These are phyloP conservation scores for Parnassius apollo DNA, from an alignment of 2,888 invertebrate genomes.

Conservation along the genomic window DNA sequence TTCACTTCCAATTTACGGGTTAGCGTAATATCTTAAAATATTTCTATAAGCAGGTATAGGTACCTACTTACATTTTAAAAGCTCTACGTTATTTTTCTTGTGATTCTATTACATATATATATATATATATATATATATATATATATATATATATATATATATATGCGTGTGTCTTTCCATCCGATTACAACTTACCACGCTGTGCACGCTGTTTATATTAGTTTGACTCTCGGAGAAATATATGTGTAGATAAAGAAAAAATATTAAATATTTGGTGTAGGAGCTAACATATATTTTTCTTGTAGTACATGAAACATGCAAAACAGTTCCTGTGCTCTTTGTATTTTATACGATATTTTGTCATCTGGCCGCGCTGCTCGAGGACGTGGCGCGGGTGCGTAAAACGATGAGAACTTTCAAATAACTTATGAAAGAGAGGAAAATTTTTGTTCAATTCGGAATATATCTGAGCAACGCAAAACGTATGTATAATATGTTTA, in stretches of 20 bases:
- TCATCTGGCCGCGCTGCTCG: conserved; percentile 57
- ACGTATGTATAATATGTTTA: neutral
- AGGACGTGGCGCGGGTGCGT: conserved; percentile 59
- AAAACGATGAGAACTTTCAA: conserved; percentile 40
- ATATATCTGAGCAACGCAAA: conserved; percentile 20
- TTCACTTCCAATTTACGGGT: no score
- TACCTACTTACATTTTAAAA: no score
- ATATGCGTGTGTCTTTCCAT: no score
- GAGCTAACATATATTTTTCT: conserved; percentile 59
- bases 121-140: no score
- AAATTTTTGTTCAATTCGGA: conserved; percentile 28
- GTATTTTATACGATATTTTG: conserved; percentile 69
- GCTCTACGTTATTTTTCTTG: no score
- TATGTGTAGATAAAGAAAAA: conserved; percentile 10
- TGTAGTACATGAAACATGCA: conserved; percentile 62
- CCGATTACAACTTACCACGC: no score
- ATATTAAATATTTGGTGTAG: conserved; percentile 22
- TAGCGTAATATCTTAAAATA: no score
- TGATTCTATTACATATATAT: no score
- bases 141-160: no score
- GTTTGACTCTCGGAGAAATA: neutral
- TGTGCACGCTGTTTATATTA: neutral
- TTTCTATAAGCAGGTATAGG: no score
- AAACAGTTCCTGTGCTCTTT: conserved; percentile 46
- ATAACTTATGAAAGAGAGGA: conserved; percentile 31